Evolutionary conservation across 2,113 vertebrate species (phyloP).

Genomic region (Orthochromis indermauri): DNA sequence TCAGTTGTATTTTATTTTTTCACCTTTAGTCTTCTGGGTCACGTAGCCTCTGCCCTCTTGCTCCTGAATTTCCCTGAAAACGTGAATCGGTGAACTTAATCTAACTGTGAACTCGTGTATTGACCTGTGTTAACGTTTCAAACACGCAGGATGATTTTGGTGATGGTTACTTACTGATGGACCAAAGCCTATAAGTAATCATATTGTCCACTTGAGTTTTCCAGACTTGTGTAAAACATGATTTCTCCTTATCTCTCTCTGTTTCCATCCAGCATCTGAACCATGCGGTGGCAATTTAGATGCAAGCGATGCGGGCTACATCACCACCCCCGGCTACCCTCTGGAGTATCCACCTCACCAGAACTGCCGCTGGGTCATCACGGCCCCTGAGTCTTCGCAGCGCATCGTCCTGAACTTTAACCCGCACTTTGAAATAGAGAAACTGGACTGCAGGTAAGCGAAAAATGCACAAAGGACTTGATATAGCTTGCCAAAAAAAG

Average conservation of each 20-base stretch:
- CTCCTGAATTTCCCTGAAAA: neutral
- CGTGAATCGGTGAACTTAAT: neutral
- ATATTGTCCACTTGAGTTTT: neutral
- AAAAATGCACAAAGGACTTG: neutral
- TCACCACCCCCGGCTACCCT: slow-evolving; percentile 96
- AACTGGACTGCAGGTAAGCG: slow-evolving; percentile 92
- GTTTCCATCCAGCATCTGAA: slow-evolving; percentile 55
- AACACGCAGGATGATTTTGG: neutral
- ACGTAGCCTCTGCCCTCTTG: neutral
- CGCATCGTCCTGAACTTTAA: slow-evolving; percentile 99
- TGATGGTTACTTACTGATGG: neutral
- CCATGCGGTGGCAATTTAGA: slow-evolving; percentile 84
- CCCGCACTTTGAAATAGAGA: slow-evolving; percentile 97
- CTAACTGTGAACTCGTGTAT: neutral
- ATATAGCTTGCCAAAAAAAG: neutral
- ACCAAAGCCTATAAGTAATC: neutral
- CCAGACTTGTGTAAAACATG: neutral
- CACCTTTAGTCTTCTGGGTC: neutral
- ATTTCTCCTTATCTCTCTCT: neutral
- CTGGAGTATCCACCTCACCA: slow-evolving; percentile 95
- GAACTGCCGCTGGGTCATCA: slow-evolving; percentile 95
- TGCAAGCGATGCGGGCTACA: slow-evolving; percentile 90
- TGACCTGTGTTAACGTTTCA: neutral
- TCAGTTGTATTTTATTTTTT: neutral
- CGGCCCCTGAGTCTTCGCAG: slow-evolving; percentile 84